phyloP scores from a whole-genome alignment of 1,140 invertebrate species.

The Neotoxoptera formosana region DNA sequence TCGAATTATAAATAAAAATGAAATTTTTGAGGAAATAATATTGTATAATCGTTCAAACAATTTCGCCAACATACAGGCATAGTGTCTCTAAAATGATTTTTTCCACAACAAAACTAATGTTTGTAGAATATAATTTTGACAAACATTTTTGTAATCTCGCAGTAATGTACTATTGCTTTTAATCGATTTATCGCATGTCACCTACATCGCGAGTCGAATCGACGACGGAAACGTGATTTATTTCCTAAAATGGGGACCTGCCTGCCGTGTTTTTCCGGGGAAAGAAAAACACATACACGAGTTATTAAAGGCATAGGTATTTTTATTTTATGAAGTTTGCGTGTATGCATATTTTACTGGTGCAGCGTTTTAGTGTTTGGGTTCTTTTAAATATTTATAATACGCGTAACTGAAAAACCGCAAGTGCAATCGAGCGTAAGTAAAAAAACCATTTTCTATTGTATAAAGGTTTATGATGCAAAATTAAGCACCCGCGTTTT shows the following conservation, averaged over 20 bases:
- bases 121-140: background rate
- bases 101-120: background rate
- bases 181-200: background rate
- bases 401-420: background rate
- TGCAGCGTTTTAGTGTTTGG: background rate
- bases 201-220: background rate
- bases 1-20: background rate
- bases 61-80: background rate
- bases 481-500: background rate
- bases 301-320: background rate
- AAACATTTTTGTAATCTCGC: background rate
- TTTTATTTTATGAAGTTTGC: slow-evolving; percentile 17
- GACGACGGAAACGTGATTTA: background rate
- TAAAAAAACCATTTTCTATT: background rate
- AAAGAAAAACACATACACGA: background rate
- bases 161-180: background rate
- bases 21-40: background rate
- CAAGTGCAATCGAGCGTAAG: background rate
- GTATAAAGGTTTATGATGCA: slow-evolving; percentile 9
- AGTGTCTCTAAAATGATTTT: background rate
- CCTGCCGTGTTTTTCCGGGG: background rate
- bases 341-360: background rate
- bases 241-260: background rate
- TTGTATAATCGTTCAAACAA: too few species aligned
- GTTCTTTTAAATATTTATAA: background rate